phyloP scores from a whole-genome alignment of 1,140 invertebrate genomes.

The Drosophila ogumai region DNA sequence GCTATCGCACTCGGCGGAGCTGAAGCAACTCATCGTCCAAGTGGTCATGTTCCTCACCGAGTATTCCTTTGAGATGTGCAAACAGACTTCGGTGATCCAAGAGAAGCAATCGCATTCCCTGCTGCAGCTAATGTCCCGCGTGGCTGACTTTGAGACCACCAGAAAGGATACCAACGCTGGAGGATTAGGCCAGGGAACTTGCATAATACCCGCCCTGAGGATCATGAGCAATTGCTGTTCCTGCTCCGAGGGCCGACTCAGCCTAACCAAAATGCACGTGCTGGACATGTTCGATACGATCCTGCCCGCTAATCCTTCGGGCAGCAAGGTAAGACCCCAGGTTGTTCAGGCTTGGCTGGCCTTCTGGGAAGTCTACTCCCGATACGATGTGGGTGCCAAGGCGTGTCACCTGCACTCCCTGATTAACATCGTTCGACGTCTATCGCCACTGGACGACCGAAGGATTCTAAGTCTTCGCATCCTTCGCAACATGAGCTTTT shows the following conservation, averaged over 20 bases:
- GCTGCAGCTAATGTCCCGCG: slow-evolving; percentile 64
- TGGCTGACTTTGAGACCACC: slow-evolving; percentile 66
- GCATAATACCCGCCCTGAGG: slow-evolving; percentile 36
- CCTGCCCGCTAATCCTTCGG: slow-evolving; percentile 26
- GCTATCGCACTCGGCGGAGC: slow-evolving; percentile 60
- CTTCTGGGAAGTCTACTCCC: slow-evolving; percentile 85
- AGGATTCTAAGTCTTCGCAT: slow-evolving; percentile 62
- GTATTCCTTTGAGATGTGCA: slow-evolving; percentile 73
- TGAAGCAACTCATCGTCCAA: slow-evolving; percentile 59
- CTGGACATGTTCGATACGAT: slow-evolving; percentile 84
- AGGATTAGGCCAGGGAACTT: not conserved
- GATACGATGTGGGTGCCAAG: slow-evolving; percentile 80
- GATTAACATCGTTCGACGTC: slow-evolving; percentile 35
- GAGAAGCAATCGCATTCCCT: slow-evolving; percentile 57
- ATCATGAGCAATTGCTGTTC: slow-evolving; percentile 74
- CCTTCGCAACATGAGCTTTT: slow-evolving; percentile 78
- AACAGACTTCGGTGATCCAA: slow-evolving; percentile 48
- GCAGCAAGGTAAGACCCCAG: slow-evolving; percentile 80
- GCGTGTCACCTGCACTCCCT: slow-evolving; percentile 60
- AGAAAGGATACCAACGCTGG: slow-evolving; percentile 42
- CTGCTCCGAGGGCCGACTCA: slow-evolving; percentile 64
- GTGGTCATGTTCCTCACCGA: slow-evolving; percentile 65
- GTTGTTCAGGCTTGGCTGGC: slow-evolving; percentile 85
- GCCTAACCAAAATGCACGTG: slow-evolving; percentile 73
- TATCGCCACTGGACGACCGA: slow-evolving; percentile 11